Evolutionary conservation across 1,140 invertebrate genomes (phyloP), one percentile per base, ranked within the genome.

Genomic region (Pogonomyrmex barbatus): DNA sequence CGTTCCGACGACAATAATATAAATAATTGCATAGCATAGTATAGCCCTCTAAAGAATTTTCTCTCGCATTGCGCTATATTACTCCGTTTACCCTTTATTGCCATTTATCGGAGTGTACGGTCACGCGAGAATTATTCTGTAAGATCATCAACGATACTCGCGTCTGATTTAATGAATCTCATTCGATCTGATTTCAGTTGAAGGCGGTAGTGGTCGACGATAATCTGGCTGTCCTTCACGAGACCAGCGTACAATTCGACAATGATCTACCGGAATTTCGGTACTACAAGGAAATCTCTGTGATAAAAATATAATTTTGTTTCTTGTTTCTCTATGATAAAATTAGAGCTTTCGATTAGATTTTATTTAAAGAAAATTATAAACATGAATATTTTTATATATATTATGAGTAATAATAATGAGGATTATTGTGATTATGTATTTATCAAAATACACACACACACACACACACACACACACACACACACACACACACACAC

Each of bases 211-310:
- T 98, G n/a, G 96, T 99, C 0, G 96, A 97, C 95, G 96, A 98
- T 77, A 94, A 97, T 56, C 96, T 98, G 88, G 94, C 97, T 90
- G 96, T 98, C 47, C 93, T 98, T 14, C 96, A 97, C 91, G 97
- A 99, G 94, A 97, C 97, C 10, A 95, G 96, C 91, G 98, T 99
- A 0, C 97, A 97, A 81, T 99, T 98, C 96, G 98, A 99, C 94
- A 96, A 96, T 89, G 98, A 99, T 94, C 95, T 99, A 14, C 98
- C 98, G 36, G 98, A 99, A 95, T 99, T 98, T 93, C 97, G 97
- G 98, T 98, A 96, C 73, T 56, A 87, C 6, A 12, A 30, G 39
- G n/a, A 2, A 4, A 42, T 14, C 2, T 60, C 4, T 39, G 4
- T 24, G 47, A 8, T 58, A 67, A 47, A 54, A 62, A 3, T 17